phyloP scores from a whole-genome alignment of 2,888 invertebrate genomes.

The Mayetiola destructor region DNA sequence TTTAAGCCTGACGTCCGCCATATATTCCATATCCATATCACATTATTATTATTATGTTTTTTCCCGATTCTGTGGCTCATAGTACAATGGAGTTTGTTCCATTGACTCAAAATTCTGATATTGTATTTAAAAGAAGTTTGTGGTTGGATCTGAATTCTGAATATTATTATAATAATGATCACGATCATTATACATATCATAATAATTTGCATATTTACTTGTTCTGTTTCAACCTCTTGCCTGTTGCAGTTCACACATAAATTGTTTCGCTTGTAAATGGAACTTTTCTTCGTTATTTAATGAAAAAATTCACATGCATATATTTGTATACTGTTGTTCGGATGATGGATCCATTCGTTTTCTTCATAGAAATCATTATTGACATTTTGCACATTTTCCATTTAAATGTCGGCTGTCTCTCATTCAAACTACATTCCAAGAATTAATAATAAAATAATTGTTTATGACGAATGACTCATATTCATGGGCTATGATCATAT shows the following conservation, averaged over 20 bases:
- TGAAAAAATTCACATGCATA: not conserved
- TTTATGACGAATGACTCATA: not conserved
- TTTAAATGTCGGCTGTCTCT: not conserved
- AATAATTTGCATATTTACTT: conserved; percentile 4
- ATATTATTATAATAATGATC: no score
- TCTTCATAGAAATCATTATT: not conserved
- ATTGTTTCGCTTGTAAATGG: not conserved
- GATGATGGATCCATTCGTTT: no score
- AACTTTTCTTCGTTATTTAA: not conserved
- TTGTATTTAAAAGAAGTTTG: no score
- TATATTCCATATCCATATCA: no score
- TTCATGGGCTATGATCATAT: not conserved
- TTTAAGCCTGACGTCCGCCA: not conserved
- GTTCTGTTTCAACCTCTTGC: not conserved
- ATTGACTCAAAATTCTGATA: no score
- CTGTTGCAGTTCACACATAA: not conserved
- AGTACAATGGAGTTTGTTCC: no score
- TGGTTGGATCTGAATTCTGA: no score
- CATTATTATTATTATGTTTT: no score
- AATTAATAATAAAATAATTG: conserved; percentile 2
- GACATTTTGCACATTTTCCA: not conserved
- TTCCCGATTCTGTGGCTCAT: no score
- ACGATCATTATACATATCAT: not conserved
- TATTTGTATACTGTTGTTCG: no score
- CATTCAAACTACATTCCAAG: not conserved